Percentiles rank a stretch among this genome's conserved stretches.
Conservation (phyloP, 2,888 invertebrate species). For the Cataglyphis albicans region DNA sequence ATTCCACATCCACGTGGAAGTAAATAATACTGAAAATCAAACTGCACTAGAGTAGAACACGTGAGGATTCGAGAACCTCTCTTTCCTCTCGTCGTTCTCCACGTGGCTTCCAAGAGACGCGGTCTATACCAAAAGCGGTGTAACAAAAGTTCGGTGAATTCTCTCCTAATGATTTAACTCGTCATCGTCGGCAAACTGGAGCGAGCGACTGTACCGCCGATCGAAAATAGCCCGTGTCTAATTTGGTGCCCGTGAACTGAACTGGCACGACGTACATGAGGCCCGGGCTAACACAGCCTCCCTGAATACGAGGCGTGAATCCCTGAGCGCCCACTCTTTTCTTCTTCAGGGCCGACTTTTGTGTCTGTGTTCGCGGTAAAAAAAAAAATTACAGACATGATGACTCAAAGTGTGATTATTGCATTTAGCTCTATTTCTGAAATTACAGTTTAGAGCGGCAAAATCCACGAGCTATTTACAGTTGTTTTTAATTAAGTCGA, state of each 20-base stretch:
- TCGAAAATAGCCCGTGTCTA: conserved; percentile 85
- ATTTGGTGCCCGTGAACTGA: conserved; percentile 85
- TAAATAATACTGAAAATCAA: conserved; percentile 38
- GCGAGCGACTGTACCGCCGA: conserved; percentile 78
- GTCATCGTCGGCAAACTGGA: conserved; percentile 79
- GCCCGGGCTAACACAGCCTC: conserved; percentile 67
- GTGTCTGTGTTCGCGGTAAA: not conserved
- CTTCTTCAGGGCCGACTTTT: conserved; percentile 46
- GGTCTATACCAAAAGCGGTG: conserved; percentile 8
- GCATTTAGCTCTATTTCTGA: not conserved
- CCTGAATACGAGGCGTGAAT: conserved; percentile 60
- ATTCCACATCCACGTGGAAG: conserved; percentile 20
- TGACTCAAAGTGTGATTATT: not conserved
- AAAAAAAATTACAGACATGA: not conserved
- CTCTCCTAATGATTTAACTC: conserved; percentile 14
- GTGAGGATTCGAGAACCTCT: conserved; percentile 1
- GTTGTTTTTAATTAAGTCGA: not conserved
- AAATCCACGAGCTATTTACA: not conserved
- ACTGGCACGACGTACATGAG: conserved; percentile 77
- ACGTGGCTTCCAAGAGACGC: conserved; percentile 34
- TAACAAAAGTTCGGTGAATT: conserved; percentile 21
- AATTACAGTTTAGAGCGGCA: not conserved
- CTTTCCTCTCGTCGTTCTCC: not conserved
- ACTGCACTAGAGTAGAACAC: conserved; percentile 16
- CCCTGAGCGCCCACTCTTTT: conserved; percentile 43